A percentile compares a stretch with the other conserved stretches of the same genome.
phyloP scores from a whole-genome alignment of 2,797 vertebrate genomes.

The Buceros bicornis region DNA sequence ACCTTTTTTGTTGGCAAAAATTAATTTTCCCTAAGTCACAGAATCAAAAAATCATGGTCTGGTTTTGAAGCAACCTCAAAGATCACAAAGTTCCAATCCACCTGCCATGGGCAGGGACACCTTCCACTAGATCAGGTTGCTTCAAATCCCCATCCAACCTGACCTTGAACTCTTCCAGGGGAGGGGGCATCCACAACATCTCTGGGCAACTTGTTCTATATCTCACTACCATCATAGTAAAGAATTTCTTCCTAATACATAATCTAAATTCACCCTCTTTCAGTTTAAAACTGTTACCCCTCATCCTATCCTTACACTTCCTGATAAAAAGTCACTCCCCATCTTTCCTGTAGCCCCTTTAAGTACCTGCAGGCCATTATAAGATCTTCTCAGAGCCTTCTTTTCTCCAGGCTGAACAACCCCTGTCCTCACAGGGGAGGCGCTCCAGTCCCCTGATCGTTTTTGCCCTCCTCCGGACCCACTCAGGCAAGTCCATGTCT shows the following conservation, averaged over 20 bases:
- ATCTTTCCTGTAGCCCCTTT: not conserved
- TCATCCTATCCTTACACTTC: fast-evolving
- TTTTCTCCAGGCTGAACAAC: not conserved
- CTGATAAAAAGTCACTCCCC: not conserved
- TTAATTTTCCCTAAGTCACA: not conserved
- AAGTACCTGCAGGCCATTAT: not conserved
- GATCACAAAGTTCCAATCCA: not conserved
- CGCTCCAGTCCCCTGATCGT: too few species aligned
- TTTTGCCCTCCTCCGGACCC: not conserved
- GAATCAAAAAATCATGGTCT: not conserved
- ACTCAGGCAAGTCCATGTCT: fast-evolving
- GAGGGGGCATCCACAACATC: not conserved
- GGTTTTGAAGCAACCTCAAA: not conserved
- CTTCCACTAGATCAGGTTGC: not conserved
- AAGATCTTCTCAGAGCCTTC: not conserved
- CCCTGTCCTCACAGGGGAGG: too few species aligned
- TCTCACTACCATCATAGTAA: not conserved
- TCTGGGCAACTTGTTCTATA: not conserved
- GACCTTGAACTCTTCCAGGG: not conserved
- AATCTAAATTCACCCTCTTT: not conserved
- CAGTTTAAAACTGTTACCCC: not conserved
- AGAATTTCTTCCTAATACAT: not conserved
- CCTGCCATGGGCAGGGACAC: not conserved
- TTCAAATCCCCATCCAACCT: not conserved
- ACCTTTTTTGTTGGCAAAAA: not conserved